These are phyloP conservation scores for Cosmopolites sordidus DNA, from an alignment of 2,888 invertebrate genomes.

Conservation along the genomic window DNA sequence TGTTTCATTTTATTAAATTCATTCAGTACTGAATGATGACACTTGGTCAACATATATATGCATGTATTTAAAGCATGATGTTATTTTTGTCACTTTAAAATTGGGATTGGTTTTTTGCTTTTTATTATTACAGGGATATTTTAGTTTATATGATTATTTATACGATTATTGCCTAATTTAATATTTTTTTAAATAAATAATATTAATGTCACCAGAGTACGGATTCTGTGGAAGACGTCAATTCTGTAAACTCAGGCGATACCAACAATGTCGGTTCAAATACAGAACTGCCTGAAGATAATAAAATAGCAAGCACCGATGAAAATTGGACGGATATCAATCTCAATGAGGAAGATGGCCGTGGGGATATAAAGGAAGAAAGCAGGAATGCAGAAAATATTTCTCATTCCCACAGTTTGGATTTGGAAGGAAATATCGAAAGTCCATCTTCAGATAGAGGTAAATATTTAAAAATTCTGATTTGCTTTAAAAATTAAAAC, in stretches of 20 bases:
- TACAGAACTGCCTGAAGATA: slow-evolving; percentile 68
- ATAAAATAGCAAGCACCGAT: slow-evolving; percentile 65
- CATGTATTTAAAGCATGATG: no score
- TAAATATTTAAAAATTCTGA: slow-evolving; percentile 4
- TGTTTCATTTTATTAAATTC: no score
- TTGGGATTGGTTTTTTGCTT: no score
- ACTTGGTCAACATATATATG: no score
- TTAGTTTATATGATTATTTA: no score
- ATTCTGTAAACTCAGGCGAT: slow-evolving; percentile 69
- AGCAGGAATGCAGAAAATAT: slow-evolving; percentile 57
- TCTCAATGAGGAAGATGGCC: slow-evolving; percentile 68
- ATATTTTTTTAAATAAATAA: no score
- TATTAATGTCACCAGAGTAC: no score
- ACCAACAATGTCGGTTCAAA: slow-evolving; percentile 69
- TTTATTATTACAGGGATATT: no score
- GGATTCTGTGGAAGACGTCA: slow-evolving; percentile 78
- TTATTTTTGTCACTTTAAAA: no score
- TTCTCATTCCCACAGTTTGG: slow-evolving; percentile 55
- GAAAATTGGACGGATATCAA: slow-evolving; percentile 94
- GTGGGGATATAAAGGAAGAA: slow-evolving; percentile 53
- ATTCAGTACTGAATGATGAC: no score
- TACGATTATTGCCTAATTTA: no score
- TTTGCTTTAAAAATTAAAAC: no score
- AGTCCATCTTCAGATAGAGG: slow-evolving; percentile 23
- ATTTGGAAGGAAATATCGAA: slow-evolving; percentile 63